These are phyloP conservation scores for Coboldia fuscipes DNA, from an alignment of 1,140 invertebrate genomes.

Conservation along the genomic window DNA sequence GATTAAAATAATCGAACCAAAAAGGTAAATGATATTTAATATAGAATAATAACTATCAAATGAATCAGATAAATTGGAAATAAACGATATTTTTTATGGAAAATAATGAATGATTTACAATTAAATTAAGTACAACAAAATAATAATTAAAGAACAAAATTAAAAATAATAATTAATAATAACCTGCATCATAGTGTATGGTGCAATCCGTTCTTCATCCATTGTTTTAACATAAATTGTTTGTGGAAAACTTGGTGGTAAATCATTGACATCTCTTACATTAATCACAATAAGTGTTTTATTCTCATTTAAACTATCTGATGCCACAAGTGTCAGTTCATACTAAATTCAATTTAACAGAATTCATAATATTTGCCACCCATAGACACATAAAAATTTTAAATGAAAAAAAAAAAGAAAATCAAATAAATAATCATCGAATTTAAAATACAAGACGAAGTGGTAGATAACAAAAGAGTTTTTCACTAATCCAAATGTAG, in stretches of 20 bases:
- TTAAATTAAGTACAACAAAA: not conserved
- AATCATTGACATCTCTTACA: conserved; percentile 60
- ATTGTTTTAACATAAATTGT: conserved; percentile 41
- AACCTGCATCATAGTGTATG: conserved; percentile 42
- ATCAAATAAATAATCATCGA: not conserved
- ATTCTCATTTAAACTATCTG: conserved; percentile 69
- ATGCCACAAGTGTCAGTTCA: conserved; percentile 66
- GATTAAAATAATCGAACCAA: too few species aligned
- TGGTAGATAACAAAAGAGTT: too few species aligned
- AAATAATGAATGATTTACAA: not conserved
- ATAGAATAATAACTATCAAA: too few species aligned
- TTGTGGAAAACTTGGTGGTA: conserved; percentile 53
- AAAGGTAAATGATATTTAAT: too few species aligned
- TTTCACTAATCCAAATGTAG: too few species aligned
- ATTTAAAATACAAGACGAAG: not conserved
- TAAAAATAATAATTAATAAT: not conserved
- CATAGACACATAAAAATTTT: not conserved
- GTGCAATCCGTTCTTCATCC: conserved; percentile 37
- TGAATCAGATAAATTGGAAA: too few species aligned
- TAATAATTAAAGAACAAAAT: not conserved
- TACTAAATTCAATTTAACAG: too few species aligned
- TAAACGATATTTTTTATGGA: not conserved
- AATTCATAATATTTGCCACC: too few species aligned
- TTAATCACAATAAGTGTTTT: conserved; percentile 53
- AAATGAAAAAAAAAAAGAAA: not conserved